These are phyloP conservation scores for Stegodyphus mimosarum DNA, from an alignment of 1,140 invertebrate species.

Conservation along the genomic window DNA sequence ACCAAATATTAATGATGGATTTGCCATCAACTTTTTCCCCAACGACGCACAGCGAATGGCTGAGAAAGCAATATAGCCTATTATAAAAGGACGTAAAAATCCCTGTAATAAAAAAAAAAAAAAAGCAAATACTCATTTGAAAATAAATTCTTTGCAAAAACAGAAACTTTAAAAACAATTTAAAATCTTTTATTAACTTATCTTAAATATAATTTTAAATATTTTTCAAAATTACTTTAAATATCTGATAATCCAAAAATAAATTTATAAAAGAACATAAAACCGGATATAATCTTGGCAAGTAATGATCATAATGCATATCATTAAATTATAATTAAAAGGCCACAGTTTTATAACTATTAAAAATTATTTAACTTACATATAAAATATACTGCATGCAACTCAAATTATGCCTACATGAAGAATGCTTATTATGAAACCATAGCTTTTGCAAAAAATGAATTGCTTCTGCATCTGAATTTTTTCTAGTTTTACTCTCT, in stretches of 20 bases:
- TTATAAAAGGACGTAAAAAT: conserved; percentile 46
- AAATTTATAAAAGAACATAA: too few relatives aligned
- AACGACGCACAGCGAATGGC: conserved; percentile 15
- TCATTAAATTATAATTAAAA: too few relatives aligned
- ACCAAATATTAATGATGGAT: conserved; percentile 34
- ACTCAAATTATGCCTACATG: conserved; percentile 35
- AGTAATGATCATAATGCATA: too few relatives aligned
- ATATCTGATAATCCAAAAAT: too few relatives aligned
- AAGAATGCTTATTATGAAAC: conserved; percentile 22
- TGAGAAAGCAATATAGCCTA: conserved; percentile 47
- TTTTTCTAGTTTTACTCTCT: background rate
- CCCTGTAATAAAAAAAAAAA: conserved; percentile 50
- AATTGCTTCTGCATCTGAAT: background rate
- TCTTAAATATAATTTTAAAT: too few relatives aligned
- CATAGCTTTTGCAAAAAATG: conserved; percentile 31
- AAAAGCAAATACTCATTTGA: background rate
- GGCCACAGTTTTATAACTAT: too few relatives aligned
- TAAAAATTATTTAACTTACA: conserved; percentile 12
- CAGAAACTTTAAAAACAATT: too few relatives aligned
- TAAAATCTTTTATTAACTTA: too few relatives aligned
- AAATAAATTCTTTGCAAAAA: background rate
- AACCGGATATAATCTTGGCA: too few relatives aligned
- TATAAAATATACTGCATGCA: conserved; percentile 47
- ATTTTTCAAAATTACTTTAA: too few relatives aligned
- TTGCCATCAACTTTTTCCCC: conserved; percentile 17